Conservation (phyloP, 2,888 invertebrate genomes). For the Trisateles emortualis region DNA sequence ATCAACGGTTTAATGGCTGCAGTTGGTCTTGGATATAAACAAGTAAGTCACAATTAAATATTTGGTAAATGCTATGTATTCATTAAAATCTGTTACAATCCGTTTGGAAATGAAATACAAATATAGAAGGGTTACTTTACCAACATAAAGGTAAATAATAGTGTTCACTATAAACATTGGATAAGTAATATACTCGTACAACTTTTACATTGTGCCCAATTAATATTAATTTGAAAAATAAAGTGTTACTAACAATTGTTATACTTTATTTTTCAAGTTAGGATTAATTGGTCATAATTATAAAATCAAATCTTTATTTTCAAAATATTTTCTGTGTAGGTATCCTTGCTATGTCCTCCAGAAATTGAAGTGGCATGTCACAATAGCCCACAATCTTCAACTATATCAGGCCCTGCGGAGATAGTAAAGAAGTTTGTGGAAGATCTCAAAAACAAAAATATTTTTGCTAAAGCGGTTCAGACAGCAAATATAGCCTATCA, state of each 20-base stretch:
- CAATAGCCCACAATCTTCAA: slow-evolving; percentile 91
- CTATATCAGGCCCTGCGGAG: slow-evolving; percentile 90
- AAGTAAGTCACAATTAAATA: neutral
- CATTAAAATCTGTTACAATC: neutral
- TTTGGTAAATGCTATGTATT: neutral
- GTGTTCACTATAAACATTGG: too few relatives aligned
- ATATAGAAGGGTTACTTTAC: too few relatives aligned
- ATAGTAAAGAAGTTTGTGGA: slow-evolving; percentile 85
- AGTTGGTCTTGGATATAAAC: neutral
- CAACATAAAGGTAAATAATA: too few relatives aligned
- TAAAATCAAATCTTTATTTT: neutral
- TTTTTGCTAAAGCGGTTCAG: neutral
- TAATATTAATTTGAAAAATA: too few relatives aligned
- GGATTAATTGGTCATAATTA: neutral
- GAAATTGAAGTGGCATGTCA: slow-evolving; percentile 91
- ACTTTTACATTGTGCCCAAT: too few relatives aligned
- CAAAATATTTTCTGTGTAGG: slow-evolving; percentile 26
- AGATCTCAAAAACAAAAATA: neutral
- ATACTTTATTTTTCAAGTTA: too few relatives aligned
- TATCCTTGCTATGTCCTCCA: slow-evolving; percentile 74
- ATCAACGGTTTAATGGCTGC: neutral
- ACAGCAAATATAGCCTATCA: neutral
- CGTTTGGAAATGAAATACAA: neutral
- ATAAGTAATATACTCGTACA: too few relatives aligned
- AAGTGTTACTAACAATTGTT: too few relatives aligned